Percentiles rank a stretch among this genome's conserved stretches.
phyloP scores from a whole-genome alignment of 2,797 vertebrate genomes.

The Muscicapa striata region DNA sequence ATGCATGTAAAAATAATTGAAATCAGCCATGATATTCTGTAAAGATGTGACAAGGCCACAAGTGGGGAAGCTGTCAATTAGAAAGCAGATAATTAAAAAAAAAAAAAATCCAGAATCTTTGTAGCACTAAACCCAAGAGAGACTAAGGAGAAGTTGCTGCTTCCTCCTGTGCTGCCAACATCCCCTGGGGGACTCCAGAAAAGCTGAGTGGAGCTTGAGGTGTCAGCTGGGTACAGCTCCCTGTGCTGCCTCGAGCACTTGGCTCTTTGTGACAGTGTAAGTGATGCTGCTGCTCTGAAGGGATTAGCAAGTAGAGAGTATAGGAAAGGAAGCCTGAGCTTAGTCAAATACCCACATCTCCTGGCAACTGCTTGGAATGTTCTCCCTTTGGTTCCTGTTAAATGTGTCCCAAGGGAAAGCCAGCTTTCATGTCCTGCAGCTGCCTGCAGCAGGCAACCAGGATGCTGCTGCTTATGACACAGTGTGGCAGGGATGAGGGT shows the following conservation, averaged over 20 bases:
- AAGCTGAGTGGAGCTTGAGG: neutral
- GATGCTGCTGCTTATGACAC: rapidly evolving
- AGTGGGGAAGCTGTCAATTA: neutral
- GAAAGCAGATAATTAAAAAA: neutral
- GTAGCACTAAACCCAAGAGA: neutral
- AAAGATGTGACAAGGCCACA: neutral
- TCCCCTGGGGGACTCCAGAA: neutral
- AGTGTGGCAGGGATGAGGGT: neutral
- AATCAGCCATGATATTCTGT: neutral
- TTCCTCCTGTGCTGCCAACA: neutral
- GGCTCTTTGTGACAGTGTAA: neutral
- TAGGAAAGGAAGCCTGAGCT: neutral
- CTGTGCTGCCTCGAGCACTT: neutral
- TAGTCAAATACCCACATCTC: neutral
- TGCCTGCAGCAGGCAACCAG: rapidly evolving
- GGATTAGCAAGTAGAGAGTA: neutral
- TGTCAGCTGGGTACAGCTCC: neutral
- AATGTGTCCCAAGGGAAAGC: neutral
- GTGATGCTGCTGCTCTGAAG: neutral
- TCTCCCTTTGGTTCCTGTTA: neutral
- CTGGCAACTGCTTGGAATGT: neutral
- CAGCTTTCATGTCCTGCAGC: neutral
- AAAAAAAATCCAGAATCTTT: neutral
- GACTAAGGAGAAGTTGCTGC: neutral
- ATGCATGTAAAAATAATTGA: neutral